Percentiles rank a stretch among this genome's conserved stretches.
Evolutionary conservation across 2,113 vertebrate species (phyloP).

Genomic region (Ginglymostoma cirratum): DNA sequence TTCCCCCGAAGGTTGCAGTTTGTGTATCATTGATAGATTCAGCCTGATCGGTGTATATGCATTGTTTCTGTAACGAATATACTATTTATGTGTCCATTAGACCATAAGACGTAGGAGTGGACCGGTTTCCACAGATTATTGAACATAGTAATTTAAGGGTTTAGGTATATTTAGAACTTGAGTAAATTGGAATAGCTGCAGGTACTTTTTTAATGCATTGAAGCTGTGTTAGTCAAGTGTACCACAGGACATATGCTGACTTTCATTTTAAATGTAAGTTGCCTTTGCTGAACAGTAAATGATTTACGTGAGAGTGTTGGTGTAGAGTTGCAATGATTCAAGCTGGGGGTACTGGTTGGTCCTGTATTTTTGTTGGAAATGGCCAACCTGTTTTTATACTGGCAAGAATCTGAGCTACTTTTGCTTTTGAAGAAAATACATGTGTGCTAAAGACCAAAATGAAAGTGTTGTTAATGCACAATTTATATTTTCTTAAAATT

Average conservation of each 20-base stretch:
- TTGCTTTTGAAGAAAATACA: background rate
- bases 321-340: background rate
- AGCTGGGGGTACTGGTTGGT: background rate
- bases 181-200: background rate
- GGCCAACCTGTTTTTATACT: background rate
- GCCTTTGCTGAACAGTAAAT: background rate
- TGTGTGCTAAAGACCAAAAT: background rate
- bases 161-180: background rate
- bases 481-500: background rate
- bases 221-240: background rate
- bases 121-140: background rate
- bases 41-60: background rate
- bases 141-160: background rate
- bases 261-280: background rate
- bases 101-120: too few relatives aligned
- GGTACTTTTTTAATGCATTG: background rate
- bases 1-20: background rate
- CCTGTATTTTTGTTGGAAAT: background rate
- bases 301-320: background rate
- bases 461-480: background rate
- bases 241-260: background rate
- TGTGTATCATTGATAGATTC: background rate
- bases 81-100: background rate
- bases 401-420: background rate
- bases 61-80: background rate